Conservation (phyloP, 2,888 invertebrate species). For the Xestobium rufovillosum region DNA sequence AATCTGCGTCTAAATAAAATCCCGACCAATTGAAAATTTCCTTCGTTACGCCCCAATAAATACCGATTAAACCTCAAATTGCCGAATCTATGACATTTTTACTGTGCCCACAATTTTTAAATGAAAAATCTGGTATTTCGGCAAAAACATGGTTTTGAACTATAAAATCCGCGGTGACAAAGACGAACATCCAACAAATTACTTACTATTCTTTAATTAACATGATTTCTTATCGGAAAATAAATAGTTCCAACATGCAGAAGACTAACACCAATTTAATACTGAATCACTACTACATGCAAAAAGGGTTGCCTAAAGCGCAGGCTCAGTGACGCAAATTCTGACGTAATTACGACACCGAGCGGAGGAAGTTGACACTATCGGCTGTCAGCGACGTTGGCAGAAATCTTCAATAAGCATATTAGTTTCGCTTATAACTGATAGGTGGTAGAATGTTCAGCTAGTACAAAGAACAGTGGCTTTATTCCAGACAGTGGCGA, state of each 20-base stretch:
- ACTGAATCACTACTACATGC: conserved; percentile 51
- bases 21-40: conserved; percentile 1
- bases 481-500: too few species aligned
- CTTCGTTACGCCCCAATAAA: not conserved
- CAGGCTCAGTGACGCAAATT: conserved; percentile 58
- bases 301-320: conserved; percentile 49
- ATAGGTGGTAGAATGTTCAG: too few species aligned
- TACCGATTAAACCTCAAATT: not conserved
- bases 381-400: too few species aligned
- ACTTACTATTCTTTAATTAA: conserved; percentile 69
- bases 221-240: conserved; percentile 47
- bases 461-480: too few species aligned
- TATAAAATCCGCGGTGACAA: not conserved
- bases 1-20: conserved; percentile 18
- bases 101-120: too few species aligned
- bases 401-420: too few species aligned
- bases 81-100: not conserved
- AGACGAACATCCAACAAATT: conserved; percentile 36
- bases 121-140: too few species aligned
- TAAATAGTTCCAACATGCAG: conserved; percentile 34
- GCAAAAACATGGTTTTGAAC: too few species aligned
- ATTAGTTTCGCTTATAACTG: too few species aligned
- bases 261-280: conserved; percentile 21
- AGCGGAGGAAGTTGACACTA: too few species aligned
- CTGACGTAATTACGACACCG: too few species aligned